Evolutionary conservation across 2,888 invertebrate genomes (phyloP).

Genomic region (Agonopterix alstromeriana): DNA sequence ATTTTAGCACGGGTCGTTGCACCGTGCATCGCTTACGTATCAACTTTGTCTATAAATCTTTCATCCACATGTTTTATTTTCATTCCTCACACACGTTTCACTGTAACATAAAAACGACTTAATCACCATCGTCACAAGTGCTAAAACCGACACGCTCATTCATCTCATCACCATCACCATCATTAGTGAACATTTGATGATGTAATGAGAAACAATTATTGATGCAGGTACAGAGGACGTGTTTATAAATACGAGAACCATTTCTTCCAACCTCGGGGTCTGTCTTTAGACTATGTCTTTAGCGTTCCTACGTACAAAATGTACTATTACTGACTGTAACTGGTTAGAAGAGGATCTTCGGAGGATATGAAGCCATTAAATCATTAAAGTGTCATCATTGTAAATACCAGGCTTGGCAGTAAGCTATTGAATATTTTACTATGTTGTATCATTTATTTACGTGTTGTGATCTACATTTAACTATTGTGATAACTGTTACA

Average conservation of each 20-base stretch:
- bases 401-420: conserved; percentile 32
- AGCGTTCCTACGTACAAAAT: conserved; percentile 72
- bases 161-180: conserved; percentile 10
- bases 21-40: conserved; percentile 40
- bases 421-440: conserved; percentile 37
- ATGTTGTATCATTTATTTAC: conserved; percentile 45
- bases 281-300: conserved; percentile 69
- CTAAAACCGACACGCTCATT: neutral
- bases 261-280: conserved; percentile 72
- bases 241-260: conserved; percentile 75
- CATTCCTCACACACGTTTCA: conserved; percentile 13
- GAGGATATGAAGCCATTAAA: conserved; percentile 25
- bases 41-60: conserved; percentile 22
- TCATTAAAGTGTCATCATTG: conserved; percentile 25
- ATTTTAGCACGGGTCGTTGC: conserved; percentile 63
- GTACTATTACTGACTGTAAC: conserved; percentile 60
- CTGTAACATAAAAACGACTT: conserved; percentile 1
- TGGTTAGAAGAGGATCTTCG: conserved; percentile 19
- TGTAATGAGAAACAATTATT: conserved; percentile 52
- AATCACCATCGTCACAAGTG: neutral
- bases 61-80: conserved; percentile 20
- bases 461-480: conserved; percentile 59
- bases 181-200: conserved; percentile 18
- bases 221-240: conserved; percentile 74
- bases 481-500: conserved; percentile 63